Percentiles rank a stretch among this genome's conserved stretches.
These are phyloP conservation scores for Knipowitschia caucasica DNA, from an alignment of 2,797 vertebrate genomes.

Conservation along the genomic window DNA sequence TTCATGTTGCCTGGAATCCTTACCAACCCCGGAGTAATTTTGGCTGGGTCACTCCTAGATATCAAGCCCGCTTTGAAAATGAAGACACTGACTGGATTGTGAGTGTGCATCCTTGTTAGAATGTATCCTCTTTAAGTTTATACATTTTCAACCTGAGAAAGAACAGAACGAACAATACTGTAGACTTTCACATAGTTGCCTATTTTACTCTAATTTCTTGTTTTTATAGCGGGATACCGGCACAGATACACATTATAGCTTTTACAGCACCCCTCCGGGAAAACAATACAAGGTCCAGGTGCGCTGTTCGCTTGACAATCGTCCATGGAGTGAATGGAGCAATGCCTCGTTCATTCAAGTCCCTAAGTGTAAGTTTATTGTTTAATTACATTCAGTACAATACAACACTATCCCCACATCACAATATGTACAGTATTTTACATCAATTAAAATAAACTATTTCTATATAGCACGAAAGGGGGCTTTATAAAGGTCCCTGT, in stretches of 20 bases:
- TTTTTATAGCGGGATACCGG: constrained; percentile 65
- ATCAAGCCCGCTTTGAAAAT: constrained; percentile 78
- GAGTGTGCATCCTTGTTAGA: constrained; percentile 28
- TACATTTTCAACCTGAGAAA: too few species aligned
- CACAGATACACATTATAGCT: constrained; percentile 69
- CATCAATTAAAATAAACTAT: too few species aligned
- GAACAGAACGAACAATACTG: too few species aligned
- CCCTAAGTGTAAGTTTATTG: constrained; percentile 72
- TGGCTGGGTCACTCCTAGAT: constrained; percentile 88
- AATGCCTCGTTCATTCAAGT: constrained; percentile 53
- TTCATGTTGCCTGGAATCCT: constrained; percentile 82
- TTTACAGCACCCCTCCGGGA: constrained; percentile 76
- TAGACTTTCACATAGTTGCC: neutral
- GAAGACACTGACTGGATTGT: constrained; percentile 82
- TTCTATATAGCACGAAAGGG: too few species aligned
- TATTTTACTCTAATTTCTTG: neutral
- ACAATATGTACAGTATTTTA: too few species aligned
- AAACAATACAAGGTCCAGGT: constrained; percentile 77
- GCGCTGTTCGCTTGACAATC: constrained; percentile 80
- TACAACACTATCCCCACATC: neutral
- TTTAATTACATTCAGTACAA: neutral
- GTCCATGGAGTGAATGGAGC: constrained; percentile 87
- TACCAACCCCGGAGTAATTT: constrained; percentile 71
- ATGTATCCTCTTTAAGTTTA: too few species aligned
- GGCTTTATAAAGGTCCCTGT: too few species aligned